A percentile compares a stretch with the other conserved stretches of the same genome.
Conservation (phyloP, 1,140 invertebrate species). For the Heterodera schachtii region DNA sequence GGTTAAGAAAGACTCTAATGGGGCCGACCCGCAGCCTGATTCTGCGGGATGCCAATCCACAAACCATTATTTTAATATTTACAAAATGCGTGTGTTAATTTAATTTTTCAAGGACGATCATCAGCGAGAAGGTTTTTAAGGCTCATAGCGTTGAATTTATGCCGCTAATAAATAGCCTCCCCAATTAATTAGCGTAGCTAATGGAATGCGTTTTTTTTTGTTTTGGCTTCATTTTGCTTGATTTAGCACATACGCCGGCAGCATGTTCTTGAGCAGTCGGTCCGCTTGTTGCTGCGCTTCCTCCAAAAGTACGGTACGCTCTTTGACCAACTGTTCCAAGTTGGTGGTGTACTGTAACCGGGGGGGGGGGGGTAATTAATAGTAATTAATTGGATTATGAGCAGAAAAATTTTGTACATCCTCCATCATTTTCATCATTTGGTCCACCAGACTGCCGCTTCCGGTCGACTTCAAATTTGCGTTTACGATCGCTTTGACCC, state of each 20-base stretch:
- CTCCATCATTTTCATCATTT: constrained; percentile 67
- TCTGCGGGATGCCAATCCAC: too few species aligned
- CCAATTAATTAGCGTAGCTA: too few species aligned
- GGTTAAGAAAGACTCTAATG: too few species aligned
- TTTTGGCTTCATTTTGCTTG: too few species aligned
- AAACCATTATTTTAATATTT: too few species aligned
- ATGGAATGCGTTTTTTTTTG: too few species aligned
- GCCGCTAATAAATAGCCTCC: too few species aligned
- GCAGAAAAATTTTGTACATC: constrained; percentile 33
- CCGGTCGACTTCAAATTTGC: constrained; percentile 62
- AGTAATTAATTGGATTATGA: background rate
- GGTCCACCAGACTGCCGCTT: constrained; percentile 61
- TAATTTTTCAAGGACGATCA: too few species aligned
- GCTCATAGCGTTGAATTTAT: too few species aligned
- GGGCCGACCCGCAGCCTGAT: too few species aligned
- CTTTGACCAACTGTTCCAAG: constrained; percentile 61
- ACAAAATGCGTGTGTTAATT: too few species aligned
- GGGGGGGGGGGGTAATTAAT: background rate
- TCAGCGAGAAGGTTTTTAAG: too few species aligned
- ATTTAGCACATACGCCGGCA: constrained; percentile 43
- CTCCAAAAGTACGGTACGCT: constrained; percentile 61
- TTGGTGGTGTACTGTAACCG: constrained; percentile 60
- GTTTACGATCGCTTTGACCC: constrained; percentile 62
- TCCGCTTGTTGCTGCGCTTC: constrained; percentile 65
- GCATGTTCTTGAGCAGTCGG: constrained; percentile 64